Conservation (phyloP, 1,140 invertebrate genomes). For the Pseudomyrmex flavicornis region DNA sequence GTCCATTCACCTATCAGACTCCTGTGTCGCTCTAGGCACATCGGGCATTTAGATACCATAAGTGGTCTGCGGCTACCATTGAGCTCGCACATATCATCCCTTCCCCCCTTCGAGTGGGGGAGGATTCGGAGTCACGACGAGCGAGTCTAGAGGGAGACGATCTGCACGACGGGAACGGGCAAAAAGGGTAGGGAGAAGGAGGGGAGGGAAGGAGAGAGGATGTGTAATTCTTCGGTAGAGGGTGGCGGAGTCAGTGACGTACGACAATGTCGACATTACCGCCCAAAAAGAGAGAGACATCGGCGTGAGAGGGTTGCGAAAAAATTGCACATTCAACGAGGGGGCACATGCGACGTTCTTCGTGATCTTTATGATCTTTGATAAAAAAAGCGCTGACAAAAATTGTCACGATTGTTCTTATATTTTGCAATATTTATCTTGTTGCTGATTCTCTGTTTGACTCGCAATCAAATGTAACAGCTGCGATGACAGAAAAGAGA, state of each 20-base stretch:
- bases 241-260: constrained; percentile 45
- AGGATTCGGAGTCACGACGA: not conserved
- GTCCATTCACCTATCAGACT: constrained; percentile 53
- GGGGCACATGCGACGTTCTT: not conserved
- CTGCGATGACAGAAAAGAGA: too few relatives aligned
- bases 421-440: too few relatives aligned
- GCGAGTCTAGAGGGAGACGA: not conserved
- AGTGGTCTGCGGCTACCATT: constrained; percentile 51
- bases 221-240: constrained; percentile 25
- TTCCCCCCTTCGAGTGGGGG: not conserved
- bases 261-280: constrained; percentile 31
- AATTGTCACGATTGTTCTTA: not conserved
- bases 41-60: constrained; percentile 43
- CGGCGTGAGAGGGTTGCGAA: not conserved
- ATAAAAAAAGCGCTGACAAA: not conserved
- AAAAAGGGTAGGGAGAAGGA: constrained; percentile 8
- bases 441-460: too few relatives aligned
- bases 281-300: not conserved
- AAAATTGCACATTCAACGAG: constrained; percentile 3
- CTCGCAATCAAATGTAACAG: too few relatives aligned
- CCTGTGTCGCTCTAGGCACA: constrained; percentile 16
- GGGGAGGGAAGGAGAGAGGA: not conserved
- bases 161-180: not conserved
- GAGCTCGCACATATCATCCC: not conserved
- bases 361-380: not conserved